Evolutionary conservation across 35 echinoderm and acorn worm species (phyloP).

Genomic region (Holothuria glaberrima): DNA sequence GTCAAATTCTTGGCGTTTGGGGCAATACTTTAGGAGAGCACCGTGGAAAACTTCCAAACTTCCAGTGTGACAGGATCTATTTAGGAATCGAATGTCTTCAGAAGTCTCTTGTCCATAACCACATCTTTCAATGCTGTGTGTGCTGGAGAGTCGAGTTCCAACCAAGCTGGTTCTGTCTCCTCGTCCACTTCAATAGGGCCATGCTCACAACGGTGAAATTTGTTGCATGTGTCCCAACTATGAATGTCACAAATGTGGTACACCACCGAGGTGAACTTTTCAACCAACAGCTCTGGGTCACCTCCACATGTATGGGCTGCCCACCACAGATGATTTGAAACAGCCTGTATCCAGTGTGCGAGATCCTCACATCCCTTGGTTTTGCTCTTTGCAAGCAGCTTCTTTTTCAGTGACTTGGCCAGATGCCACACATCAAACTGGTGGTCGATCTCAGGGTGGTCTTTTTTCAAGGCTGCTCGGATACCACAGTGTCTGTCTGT

Average conservation of each 20-base stretch:
- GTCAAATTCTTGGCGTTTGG: slow-evolving; percentile 23
- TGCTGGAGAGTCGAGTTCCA: too few species aligned
- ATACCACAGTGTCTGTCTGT: slow-evolving; percentile 74
- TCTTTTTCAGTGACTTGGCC: slow-evolving; percentile 47
- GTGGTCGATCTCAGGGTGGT: too few species aligned
- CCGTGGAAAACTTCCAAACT: slow-evolving; percentile 17
- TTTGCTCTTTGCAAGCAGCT: slow-evolving; percentile 47
- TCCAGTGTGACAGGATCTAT: slow-evolving; percentile 16
- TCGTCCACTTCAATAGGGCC: too few species aligned
- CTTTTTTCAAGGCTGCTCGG: too few species aligned
- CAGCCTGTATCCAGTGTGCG: slow-evolving; percentile 29
- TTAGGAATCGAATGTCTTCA: too few species aligned
- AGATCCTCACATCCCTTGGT: slow-evolving; percentile 48
- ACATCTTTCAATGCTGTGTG: too few species aligned
- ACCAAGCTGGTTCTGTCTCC: too few species aligned
- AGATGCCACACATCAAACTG: too few species aligned
- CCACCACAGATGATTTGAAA: slow-evolving; percentile 68
- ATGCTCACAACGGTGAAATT: too few species aligned
- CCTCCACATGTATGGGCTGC: slow-evolving; percentile 26
- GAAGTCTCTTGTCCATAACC: too few species aligned
- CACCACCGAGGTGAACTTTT: slow-evolving; percentile 61
- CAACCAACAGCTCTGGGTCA: slow-evolving; percentile 43
- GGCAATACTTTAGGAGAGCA: slow-evolving; percentile 36
- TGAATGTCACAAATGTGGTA: slow-evolving; percentile 65
- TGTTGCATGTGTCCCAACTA: slow-evolving; percentile 36